Conservation (phyloP, 2,888 invertebrate genomes). For the Phragmatobia fuliginosa region DNA sequence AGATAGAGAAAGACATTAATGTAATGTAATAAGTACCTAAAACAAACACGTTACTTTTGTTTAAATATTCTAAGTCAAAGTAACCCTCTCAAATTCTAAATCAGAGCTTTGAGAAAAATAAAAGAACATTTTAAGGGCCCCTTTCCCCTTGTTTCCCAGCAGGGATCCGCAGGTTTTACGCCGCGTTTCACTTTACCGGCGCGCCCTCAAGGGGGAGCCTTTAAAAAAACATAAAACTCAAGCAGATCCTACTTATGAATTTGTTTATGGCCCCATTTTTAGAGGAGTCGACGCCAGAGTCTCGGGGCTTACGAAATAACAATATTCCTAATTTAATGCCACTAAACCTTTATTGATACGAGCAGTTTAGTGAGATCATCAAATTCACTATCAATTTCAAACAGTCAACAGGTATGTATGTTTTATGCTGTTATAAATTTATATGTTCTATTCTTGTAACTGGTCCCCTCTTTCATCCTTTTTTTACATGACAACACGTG, state of each 20-base stretch:
- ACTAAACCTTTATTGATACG: constrained; percentile 66
- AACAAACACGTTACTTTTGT: background rate
- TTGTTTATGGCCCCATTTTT: constrained; percentile 84
- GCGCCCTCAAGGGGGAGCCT: constrained; percentile 72
- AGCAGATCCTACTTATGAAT: constrained; percentile 85
- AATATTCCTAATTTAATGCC: constrained; percentile 75
- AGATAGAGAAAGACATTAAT: too few species aligned
- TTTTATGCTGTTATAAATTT: too few species aligned
- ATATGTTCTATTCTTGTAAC: too few species aligned
- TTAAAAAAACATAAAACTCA: constrained; percentile 83
- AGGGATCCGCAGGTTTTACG: constrained; percentile 78
- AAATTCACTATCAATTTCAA: constrained; percentile 9
- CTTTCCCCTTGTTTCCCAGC: constrained; percentile 68
- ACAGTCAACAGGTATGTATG: background rate
- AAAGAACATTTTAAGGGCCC: constrained; percentile 40
- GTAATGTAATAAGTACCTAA: too few species aligned
- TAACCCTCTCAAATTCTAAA: constrained; percentile 41
- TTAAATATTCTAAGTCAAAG: background rate
- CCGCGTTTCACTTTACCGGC: constrained; percentile 80
- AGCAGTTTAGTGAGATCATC: constrained; percentile 33
- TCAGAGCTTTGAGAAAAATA: constrained; percentile 33
- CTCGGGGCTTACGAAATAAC: constrained; percentile 69
- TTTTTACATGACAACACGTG: too few species aligned
- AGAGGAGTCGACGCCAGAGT: constrained; percentile 65
- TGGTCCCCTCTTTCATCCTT: too few species aligned